phyloP scores from a whole-genome alignment of 2,113 vertebrate species.

The Oncorhynchus nerka region DNA sequence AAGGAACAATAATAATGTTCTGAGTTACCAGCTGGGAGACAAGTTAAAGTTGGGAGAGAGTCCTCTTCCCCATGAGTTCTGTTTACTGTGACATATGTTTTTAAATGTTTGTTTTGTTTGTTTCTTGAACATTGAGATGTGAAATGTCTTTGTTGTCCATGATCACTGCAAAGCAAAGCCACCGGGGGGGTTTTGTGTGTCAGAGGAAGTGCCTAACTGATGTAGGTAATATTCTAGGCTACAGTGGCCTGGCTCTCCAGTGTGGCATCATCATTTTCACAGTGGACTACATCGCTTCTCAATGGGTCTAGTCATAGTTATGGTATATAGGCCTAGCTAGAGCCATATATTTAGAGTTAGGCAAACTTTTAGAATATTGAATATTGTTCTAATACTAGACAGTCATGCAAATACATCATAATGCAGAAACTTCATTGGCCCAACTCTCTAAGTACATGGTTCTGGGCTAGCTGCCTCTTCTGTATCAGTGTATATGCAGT shows the following conservation, averaged over 20 bases:
- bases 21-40: neutral
- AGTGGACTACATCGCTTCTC: neutral
- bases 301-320: too few relatives aligned
- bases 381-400: too few relatives aligned
- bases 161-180: constrained; percentile 6
- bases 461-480: neutral
- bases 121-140: constrained; percentile 23
- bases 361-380: too few relatives aligned
- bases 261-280: neutral
- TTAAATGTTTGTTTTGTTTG: constrained; percentile 18
- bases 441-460: too few relatives aligned
- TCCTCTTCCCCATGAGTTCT: neutral
- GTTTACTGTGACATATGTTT: constrained; percentile 34
- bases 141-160: constrained; percentile 18
- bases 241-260: neutral
- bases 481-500: constrained; percentile 18
- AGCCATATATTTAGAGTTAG: too few relatives aligned
- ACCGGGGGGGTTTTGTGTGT: neutral
- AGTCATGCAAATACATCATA: too few relatives aligned
- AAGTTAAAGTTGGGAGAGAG: neutral
- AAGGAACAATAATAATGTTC: neutral
- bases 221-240: neutral
- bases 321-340: too few relatives aligned
- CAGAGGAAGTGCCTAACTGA: constrained; percentile 44
- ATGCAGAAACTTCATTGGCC: too few relatives aligned